A percentile compares a stretch with the other conserved stretches of the same genome.
Conservation (phyloP, 2,888 invertebrate species). For the Morpho helenor region DNA sequence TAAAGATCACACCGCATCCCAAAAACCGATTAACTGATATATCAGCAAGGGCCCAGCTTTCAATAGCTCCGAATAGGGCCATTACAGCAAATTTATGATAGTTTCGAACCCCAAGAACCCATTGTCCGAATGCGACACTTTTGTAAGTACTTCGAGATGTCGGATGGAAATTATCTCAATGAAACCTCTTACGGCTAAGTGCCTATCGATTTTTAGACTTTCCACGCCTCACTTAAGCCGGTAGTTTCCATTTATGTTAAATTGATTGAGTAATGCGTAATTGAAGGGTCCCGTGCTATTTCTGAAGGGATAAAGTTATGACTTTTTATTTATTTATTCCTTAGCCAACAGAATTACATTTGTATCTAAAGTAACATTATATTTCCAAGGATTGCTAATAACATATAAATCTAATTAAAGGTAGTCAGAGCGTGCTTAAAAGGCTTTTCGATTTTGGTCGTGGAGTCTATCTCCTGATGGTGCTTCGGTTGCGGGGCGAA, state of each 20-base stretch:
- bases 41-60: constrained; percentile 28
- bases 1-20: constrained; percentile 21
- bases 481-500: no score
- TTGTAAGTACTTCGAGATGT: constrained; percentile 34
- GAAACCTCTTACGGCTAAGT: constrained; percentile 9
- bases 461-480: no score
- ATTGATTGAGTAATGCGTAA: constrained; percentile 13
- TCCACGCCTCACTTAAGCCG: constrained; percentile 7
- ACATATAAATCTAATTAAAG: no score
- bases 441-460: no score
- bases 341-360: no score
- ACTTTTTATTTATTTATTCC: background rate
- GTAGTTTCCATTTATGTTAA: constrained; percentile 16
- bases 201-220: constrained; percentile 8
- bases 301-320: background rate
- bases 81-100: constrained; percentile 36
- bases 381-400: no score
- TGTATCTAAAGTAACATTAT: no score
- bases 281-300: background rate
- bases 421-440: no score
- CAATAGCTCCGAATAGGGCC: constrained; percentile 30
- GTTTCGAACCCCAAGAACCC: constrained; percentile 28
- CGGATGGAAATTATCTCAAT: constrained; percentile 31
- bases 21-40: constrained; percentile 32
- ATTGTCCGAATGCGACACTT: constrained; percentile 39